These are phyloP conservation scores for Amphimedon queenslandica DNA, from an alignment of 37 sponge, comb jelly and placozoan genomes.

Conservation along the genomic window DNA sequence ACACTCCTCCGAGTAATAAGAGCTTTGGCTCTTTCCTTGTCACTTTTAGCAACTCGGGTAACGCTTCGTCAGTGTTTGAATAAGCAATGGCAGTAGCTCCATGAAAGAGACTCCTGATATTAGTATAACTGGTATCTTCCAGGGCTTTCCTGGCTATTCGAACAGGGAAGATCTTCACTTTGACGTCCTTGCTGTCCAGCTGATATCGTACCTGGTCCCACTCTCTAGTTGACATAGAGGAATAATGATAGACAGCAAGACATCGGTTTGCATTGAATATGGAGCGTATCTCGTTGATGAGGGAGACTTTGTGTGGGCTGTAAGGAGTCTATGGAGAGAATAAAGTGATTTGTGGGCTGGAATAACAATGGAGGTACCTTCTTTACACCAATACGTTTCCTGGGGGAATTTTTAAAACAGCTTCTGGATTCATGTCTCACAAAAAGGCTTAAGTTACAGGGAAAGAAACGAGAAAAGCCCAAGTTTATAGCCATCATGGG, in stretches of 20 bases:
- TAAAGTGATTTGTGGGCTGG: too few species aligned
- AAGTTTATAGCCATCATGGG: neutral
- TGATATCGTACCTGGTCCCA: slow-evolving; percentile 42
- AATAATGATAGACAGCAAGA: slow-evolving; percentile 48
- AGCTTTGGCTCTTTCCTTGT: slow-evolving; percentile 32
- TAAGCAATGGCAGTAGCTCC: slow-evolving; percentile 48
- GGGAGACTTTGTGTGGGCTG: too few species aligned
- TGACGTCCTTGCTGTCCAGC: slow-evolving; percentile 15
- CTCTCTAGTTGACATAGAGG: slow-evolving; percentile 35
- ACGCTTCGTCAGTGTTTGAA: neutral
- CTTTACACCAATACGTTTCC: neutral
- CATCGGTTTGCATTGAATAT: slow-evolving; percentile 15
- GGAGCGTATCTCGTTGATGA: slow-evolving; percentile 14
- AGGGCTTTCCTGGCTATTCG: slow-evolving; percentile 33
- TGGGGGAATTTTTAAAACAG: neutral
- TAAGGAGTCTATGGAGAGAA: too few species aligned
- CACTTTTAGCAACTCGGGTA: slow-evolving; percentile 6
- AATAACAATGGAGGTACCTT: too few species aligned
- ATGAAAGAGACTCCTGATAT: slow-evolving; percentile 27
- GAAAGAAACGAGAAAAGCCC: neutral
- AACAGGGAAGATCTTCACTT: slow-evolving; percentile 37
- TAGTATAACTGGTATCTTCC: slow-evolving; percentile 16
- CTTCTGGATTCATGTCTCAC: neutral
- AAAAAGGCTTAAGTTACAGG: too few species aligned
- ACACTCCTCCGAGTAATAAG: slow-evolving; percentile 41